phyloP scores from a whole-genome alignment of 2,797 vertebrate genomes.

The Pseudopleuronectes americanus region DNA sequence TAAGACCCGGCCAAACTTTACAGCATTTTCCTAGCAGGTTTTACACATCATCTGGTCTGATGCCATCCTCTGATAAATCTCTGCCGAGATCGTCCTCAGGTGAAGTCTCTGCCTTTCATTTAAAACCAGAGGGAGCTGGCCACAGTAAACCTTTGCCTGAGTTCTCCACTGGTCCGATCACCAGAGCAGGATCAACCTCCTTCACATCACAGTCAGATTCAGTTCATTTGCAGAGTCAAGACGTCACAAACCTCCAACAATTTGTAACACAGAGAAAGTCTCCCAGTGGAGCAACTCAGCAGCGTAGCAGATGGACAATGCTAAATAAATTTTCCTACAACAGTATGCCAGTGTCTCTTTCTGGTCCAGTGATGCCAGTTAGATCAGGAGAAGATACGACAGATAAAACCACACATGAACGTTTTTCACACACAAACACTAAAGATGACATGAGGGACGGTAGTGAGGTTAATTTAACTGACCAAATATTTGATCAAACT shows the following conservation, averaged over 20 bases:
- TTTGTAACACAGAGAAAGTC: constrained; percentile 32
- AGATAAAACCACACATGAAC: constrained; percentile 35
- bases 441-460: constrained; percentile 3
- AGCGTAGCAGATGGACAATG: constrained; percentile 10
- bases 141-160: constrained; percentile 4
- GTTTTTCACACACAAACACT: constrained; percentile 18
- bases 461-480: constrained; percentile 13
- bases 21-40: constrained; percentile 3
- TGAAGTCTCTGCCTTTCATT: constrained; percentile 27
- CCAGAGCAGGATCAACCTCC: constrained; percentile 6
- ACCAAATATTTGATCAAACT: constrained; percentile 29
- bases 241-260: constrained; percentile 25
- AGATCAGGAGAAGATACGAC: constrained; percentile 16
- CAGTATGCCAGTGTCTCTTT: constrained; percentile 24
- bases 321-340: constrained; percentile 29
- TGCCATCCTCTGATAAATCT: constrained; percentile 19
- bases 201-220: constrained; percentile 32
- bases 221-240: constrained; percentile 18
- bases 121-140: constrained; percentile 23
- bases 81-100: constrained; percentile 22
- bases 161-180: constrained; percentile 16
- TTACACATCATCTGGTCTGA: constrained; percentile 12
- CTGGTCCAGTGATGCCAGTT: constrained; percentile 26
- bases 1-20: constrained; percentile 27
- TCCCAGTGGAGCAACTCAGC: constrained; percentile 23